phyloP scores from a whole-genome alignment of 1,140 invertebrate species.

The Apis dorsata region DNA sequence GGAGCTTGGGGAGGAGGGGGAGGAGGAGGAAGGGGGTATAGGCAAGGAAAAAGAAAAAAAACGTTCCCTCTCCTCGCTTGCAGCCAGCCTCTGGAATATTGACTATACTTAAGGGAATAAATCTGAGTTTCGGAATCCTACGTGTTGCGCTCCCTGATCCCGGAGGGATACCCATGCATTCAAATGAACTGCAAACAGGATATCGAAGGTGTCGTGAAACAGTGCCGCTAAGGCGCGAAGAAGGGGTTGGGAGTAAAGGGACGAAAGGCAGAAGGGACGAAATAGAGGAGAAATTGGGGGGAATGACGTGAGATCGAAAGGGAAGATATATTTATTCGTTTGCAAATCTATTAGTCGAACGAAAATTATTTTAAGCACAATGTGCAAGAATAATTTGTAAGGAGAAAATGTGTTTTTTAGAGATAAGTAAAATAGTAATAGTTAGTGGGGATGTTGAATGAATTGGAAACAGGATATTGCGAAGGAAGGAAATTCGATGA shows the following conservation, averaged over 20 bases:
- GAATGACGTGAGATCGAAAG: neutral
- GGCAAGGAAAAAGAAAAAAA: neutral
- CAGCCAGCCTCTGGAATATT: slow-evolving; percentile 41
- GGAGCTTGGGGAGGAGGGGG: neutral
- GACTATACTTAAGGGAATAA: slow-evolving; percentile 65
- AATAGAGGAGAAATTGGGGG: slow-evolving; percentile 29
- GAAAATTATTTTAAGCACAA: too few relatives aligned
- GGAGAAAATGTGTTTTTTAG: too few relatives aligned
- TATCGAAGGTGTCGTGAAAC: slow-evolving; percentile 62
- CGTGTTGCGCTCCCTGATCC: slow-evolving; percentile 65
- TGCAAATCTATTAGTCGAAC: too few relatives aligned
- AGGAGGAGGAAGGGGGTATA: too few relatives aligned
- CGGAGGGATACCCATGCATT: slow-evolving; percentile 63
- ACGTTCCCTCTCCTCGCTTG: neutral
- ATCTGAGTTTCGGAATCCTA: slow-evolving; percentile 62
- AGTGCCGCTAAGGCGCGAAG: slow-evolving; percentile 25
- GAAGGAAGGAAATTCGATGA: too few relatives aligned
- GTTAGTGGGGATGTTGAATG: too few relatives aligned
- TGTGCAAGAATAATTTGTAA: too few relatives aligned
- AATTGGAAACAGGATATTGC: too few relatives aligned
- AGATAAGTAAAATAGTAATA: too few relatives aligned
- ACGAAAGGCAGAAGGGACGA: slow-evolving; percentile 33
- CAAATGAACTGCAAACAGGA: slow-evolving; percentile 67
- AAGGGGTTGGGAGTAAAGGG: neutral
- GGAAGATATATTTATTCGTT: too few relatives aligned